Base-by-base conservation (phyloP, 2,797 vertebrate genomes). In the Pipistrellus kuhlii region DNA sequence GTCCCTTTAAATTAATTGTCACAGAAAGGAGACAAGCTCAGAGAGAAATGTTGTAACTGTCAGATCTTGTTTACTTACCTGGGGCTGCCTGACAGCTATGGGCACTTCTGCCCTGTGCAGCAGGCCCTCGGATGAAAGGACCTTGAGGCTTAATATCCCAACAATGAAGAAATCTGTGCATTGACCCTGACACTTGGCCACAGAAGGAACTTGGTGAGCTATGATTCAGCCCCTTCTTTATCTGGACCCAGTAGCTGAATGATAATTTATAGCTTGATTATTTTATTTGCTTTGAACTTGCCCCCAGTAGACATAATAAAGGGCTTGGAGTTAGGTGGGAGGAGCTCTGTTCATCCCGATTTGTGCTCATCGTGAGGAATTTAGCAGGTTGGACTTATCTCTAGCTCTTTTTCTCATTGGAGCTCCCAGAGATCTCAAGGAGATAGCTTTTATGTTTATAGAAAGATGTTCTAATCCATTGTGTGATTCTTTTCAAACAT, bases 1-100 rank as follows among this genome's bases (percentile, higher is more conserved):
- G 57, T 85, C 80, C 25, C 87, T 92, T 94, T 80, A 92, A 93
- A 95, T 95, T 38, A 91, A 92, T 95, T 89, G 91, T 87, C 57
- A 17, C 57, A 71, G 72, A 92, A 76, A 12, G 68, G 88, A 94
- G 81, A 85, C 30, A 80, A 88, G 73, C 68, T 85, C 64, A 77
- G 55, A 62, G 81, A 95, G 77, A 82, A 96, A 75, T n/a, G 66
- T 2, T 71, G 9, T 83, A 72, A 9, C 62, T 0, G 0, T 78
- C 57, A 86, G 78, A 66, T 38, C 30, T 71, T 46, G 27, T 91
- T 76, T 68, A n/a, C n/a, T 76, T 78, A 64, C 13, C 62, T 18
- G 8, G 23, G 38, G 46, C 48, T 75, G n/a, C 76, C 23, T 84
- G 69, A 64, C 57, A 30, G 18, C 32, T 53, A 20, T 18, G 48